These are phyloP conservation scores for Romanogobio albipinnatus DNA, from an alignment of 2,113 vertebrate genomes.

Conservation along the genomic window DNA sequence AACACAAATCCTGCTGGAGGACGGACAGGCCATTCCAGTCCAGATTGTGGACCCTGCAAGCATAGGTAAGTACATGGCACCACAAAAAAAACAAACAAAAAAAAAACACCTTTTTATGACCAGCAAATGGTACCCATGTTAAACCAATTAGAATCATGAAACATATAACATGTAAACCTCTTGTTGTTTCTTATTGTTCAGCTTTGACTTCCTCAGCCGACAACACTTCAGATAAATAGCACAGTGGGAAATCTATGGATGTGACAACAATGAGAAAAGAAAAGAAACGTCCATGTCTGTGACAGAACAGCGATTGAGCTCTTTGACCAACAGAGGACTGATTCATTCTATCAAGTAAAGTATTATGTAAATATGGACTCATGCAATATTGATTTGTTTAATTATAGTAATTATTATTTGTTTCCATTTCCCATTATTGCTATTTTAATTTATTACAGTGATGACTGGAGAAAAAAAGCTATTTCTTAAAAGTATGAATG, in stretches of 20 bases:
- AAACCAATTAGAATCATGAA: background rate
- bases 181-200: background rate
- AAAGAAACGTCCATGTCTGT: background rate
- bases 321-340: background rate
- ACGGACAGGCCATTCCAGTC: conserved; percentile 74
- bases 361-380: conserved; percentile 14
- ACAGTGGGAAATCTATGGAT: background rate
- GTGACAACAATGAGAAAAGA: background rate
- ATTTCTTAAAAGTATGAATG: conserved; percentile 5
- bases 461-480: background rate
- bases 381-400: conserved; percentile 9
- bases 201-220: background rate
- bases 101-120: background rate
- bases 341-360: background rate
- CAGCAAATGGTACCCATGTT: background rate
- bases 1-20: conserved; percentile 74
- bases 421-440: background rate
- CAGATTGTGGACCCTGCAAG: conserved; percentile 68
- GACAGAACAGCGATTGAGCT: background rate
- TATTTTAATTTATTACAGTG: background rate
- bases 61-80: conserved; percentile 68
- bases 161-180: background rate
- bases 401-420: background rate
- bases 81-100: background rate
- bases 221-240: background rate